Evolutionary conservation across 2,888 invertebrate genomes (phyloP).

Genomic region (Trichopoda pennipes): DNA sequence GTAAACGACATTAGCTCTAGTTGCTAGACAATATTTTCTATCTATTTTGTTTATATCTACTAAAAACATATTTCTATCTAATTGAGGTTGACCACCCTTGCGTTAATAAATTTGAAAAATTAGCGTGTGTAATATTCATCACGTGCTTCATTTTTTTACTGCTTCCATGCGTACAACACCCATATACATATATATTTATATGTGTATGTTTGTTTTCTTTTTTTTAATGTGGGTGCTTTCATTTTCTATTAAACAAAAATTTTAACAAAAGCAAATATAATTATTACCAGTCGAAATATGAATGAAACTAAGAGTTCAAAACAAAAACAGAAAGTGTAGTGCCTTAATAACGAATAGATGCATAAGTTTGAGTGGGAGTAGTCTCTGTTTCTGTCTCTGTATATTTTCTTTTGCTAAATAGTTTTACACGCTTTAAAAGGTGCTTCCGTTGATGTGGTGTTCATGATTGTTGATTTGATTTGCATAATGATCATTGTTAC

Average conservation of each 20-base stretch:
- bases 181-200: background rate
- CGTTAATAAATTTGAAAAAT: constrained; percentile 14
- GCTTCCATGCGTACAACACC: constrained; percentile 40
- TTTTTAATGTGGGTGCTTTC: constrained; percentile 54
- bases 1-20: no score
- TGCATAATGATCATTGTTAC: constrained; percentile 35
- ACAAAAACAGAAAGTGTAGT: background rate
- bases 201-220: background rate
- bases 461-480: constrained; percentile 50
- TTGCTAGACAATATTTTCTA: no score
- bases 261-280: constrained; percentile 22
- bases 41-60: no score
- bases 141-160: constrained; percentile 59
- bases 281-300: constrained; percentile 34
- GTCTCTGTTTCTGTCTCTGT: background rate
- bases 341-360: constrained; percentile 10
- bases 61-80: background rate
- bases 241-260: constrained; percentile 30
- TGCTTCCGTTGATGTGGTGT: constrained; percentile 61
- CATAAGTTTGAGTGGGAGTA: constrained; percentile 2
- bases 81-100: constrained; percentile 23
- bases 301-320: constrained; percentile 46
- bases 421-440: constrained; percentile 63
- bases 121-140: constrained; percentile 51
- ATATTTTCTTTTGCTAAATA: constrained; percentile 23